A percentile compares a stretch with the other conserved stretches of the same genome.
These are phyloP conservation scores for Galeruca laticollis DNA, from an alignment of 2,888 invertebrate genomes.

Conservation along the genomic window DNA sequence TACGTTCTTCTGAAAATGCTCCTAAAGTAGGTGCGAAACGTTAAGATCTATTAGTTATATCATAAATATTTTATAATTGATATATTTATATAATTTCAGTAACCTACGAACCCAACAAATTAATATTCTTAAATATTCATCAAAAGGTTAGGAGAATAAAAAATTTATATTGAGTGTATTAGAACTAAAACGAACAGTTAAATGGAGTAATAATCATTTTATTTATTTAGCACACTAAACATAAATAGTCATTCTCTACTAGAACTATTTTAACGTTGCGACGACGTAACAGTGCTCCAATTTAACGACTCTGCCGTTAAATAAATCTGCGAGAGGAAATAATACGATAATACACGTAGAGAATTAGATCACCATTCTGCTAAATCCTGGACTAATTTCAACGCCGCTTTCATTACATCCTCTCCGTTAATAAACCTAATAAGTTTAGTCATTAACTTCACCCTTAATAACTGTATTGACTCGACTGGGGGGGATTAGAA, in stretches of 20 bases:
- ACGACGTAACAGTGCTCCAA: background rate
- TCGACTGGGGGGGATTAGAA: slow-evolving; percentile 29
- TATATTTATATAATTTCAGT: too few relatives aligned
- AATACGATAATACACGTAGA: slow-evolving; percentile 21
- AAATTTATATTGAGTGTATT: too few relatives aligned
- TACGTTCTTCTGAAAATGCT: too few relatives aligned
- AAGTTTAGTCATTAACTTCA: slow-evolving; percentile 34
- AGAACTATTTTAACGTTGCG: slow-evolving; percentile 19
- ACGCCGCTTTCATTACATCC: slow-evolving; percentile 34
- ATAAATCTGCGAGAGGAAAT: slow-evolving; percentile 17
- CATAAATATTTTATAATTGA: too few relatives aligned
- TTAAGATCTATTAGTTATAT: too few relatives aligned
- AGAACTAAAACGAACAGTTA: background rate
- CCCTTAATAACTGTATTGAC: slow-evolving; percentile 38
- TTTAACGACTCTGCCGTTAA: background rate
- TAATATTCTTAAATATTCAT: too few relatives aligned
- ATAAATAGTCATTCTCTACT: background rate
- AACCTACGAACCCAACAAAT: too few relatives aligned
- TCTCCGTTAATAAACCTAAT: slow-evolving; percentile 36
- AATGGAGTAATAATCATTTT: background rate
- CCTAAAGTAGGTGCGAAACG: too few relatives aligned
- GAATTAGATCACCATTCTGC: slow-evolving; percentile 29
- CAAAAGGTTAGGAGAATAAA: too few relatives aligned
- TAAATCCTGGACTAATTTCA: slow-evolving; percentile 34
- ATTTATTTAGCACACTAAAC: background rate